These are phyloP conservation scores for Pempheris klunzingeri DNA, from an alignment of 2,797 vertebrate genomes.

Conservation along the genomic window DNA sequence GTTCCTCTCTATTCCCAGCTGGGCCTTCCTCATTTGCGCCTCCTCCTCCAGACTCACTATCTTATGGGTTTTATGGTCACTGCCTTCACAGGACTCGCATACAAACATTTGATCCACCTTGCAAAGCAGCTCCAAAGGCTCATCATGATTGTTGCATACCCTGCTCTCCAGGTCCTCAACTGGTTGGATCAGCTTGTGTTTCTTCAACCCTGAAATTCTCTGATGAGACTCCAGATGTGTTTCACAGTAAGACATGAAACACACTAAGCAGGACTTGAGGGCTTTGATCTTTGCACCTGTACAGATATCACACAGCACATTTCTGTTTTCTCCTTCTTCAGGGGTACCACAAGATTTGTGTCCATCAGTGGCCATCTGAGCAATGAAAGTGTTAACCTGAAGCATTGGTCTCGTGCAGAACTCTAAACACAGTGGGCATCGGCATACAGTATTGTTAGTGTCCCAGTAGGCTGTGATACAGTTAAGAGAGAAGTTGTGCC, in stretches of 20 bases:
- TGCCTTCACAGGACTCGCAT: constrained; percentile 60
- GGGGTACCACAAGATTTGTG: rapidly evolving
- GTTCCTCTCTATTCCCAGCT: constrained; percentile 24
- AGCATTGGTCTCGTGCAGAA: constrained; percentile 45
- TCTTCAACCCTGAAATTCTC: constrained; percentile 57
- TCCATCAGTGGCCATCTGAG: constrained; percentile 36
- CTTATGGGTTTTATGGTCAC: constrained; percentile 61
- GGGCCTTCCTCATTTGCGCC: constrained; percentile 38
- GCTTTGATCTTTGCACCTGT: constrained; percentile 41
- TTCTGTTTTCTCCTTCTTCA: constrained; percentile 34
- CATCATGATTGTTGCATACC: constrained; percentile 64
- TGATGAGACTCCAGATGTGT: constrained; percentile 74
- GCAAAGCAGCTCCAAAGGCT: constrained; percentile 74
- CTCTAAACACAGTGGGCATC: constrained; percentile 69
- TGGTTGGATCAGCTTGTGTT: constrained; percentile 77
- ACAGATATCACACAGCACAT: constrained; percentile 67
- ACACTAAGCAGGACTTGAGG: constrained; percentile 76
- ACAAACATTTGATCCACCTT: constrained; percentile 60
- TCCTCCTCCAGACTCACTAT: constrained; percentile 61
- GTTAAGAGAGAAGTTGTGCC: constrained; percentile 70
- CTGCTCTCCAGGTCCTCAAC: constrained; percentile 65
- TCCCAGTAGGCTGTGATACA: constrained; percentile 66
- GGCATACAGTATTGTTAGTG: rapidly evolving
- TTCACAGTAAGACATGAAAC: constrained; percentile 72
- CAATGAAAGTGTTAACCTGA: constrained; percentile 60